Percentiles rank a stretch among this genome's conserved stretches.
Conservation (phyloP, 2,113 vertebrate species). For the Aplodontia rufa region DNA sequence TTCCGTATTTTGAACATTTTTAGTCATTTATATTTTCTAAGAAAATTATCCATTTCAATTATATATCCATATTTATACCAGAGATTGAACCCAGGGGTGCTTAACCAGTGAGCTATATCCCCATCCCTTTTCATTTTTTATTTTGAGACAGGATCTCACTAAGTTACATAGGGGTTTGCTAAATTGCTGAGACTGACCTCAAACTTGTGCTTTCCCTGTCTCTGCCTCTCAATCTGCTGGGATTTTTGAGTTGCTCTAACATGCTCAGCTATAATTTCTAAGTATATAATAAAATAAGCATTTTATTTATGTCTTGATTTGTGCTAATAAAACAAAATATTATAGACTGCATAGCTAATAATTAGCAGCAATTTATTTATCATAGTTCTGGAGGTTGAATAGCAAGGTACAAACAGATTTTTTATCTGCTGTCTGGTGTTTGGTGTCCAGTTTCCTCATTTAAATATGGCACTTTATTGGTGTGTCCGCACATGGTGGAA, state of each 20-base stretch:
- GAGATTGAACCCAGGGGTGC: no score
- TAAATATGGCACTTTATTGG: not conserved
- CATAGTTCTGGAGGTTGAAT: not conserved
- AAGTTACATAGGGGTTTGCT: no score
- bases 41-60: not conserved
- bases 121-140: no score
- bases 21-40: not conserved
- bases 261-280: not conserved
- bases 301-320: not conserved
- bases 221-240: no score
- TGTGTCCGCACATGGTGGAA: not conserved
- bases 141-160: no score
- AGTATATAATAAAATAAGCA: not conserved
- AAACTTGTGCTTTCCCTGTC: no score
- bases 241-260: no score
- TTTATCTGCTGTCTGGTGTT: not conserved
- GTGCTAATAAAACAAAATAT: not conserved
- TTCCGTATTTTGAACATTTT: not conserved
- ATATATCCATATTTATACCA: no score
- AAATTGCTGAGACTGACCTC: no score
- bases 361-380: not conserved
- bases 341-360: not conserved
- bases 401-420: not conserved
- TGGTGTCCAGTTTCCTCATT: not conserved
- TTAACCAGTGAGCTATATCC: no score